Percentiles rank a stretch among this genome's conserved stretches.
These are phyloP conservation scores for Crotalus tigris DNA, from an alignment of 2,113 vertebrate species.

Conservation along the genomic window DNA sequence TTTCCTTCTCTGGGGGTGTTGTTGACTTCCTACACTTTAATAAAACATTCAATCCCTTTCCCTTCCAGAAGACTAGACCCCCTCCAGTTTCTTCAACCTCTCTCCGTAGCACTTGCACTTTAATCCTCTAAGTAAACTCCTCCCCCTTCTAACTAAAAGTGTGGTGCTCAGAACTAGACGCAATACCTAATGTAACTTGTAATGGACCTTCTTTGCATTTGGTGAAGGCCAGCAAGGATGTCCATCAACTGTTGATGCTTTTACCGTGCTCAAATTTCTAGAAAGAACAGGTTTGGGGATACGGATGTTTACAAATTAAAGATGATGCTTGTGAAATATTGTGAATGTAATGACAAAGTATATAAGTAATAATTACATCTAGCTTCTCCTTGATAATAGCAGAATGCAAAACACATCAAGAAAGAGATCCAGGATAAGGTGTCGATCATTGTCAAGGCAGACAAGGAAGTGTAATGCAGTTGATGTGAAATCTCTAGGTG, in stretches of 20 bases:
- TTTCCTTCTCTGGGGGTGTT: no score
- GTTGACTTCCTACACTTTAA: no score
- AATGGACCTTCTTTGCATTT: neutral
- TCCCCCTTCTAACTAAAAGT: neutral
- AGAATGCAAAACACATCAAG: neutral
- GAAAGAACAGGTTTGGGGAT: neutral
- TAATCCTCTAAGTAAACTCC: neutral
- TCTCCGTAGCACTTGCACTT: neutral
- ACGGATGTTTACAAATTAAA: neutral
- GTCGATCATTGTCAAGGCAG: constrained; percentile 14
- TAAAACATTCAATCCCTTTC: no score
- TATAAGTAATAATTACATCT: neutral
- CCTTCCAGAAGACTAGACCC: no score
- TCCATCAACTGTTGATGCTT: neutral
- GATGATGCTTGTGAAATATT: neutral
- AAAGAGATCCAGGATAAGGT: neutral
- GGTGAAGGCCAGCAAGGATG: neutral
- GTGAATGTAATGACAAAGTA: neutral
- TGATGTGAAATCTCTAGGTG: constrained; percentile 13
- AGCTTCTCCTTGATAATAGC: neutral
- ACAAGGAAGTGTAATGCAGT: neutral
- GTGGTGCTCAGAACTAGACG: neutral
- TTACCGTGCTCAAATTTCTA: neutral
- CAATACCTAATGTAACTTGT: neutral
- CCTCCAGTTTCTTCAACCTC: neutral